Conservation (phyloP, 2,113 vertebrate species). For the Toxotes jaculatrix region DNA sequence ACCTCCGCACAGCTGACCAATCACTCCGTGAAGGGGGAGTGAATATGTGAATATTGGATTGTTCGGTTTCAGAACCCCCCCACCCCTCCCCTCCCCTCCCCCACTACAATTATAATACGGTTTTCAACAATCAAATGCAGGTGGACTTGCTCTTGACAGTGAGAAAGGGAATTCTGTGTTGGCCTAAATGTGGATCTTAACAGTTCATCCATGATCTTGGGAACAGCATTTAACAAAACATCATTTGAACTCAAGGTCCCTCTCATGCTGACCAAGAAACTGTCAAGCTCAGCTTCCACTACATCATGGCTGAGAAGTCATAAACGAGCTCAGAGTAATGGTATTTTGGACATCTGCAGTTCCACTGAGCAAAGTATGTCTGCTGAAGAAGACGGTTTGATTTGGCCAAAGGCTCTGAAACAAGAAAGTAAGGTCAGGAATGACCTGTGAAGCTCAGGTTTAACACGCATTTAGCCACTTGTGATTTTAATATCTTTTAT, state of each 20-base stretch:
- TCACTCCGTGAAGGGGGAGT: too few species aligned
- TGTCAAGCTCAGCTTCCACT: background rate
- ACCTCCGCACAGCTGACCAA: background rate
- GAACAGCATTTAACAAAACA: background rate
- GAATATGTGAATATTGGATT: too few species aligned
- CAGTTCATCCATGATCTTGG: background rate
- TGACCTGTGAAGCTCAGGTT: too few species aligned
- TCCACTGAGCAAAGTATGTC: background rate
- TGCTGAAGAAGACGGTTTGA: too few species aligned
- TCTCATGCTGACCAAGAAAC: background rate
- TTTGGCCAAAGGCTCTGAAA: too few species aligned
- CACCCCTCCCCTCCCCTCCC: too few species aligned
- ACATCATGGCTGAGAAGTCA: background rate
- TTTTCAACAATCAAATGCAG: too few species aligned
- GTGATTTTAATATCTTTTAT: too few species aligned
- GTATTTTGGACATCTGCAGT: background rate
- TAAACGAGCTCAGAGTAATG: background rate
- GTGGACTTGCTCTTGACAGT: background rate
- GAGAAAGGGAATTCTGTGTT: background rate
- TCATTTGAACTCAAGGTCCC: background rate
- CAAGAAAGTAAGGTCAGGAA: too few species aligned
- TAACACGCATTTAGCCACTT: too few species aligned
- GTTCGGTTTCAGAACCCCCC: too few species aligned
- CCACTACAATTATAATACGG: too few species aligned
- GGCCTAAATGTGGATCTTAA: background rate